phyloP scores from a whole-genome alignment of 2,113 vertebrate species.

The Epinephelus cyanopodus region DNA sequence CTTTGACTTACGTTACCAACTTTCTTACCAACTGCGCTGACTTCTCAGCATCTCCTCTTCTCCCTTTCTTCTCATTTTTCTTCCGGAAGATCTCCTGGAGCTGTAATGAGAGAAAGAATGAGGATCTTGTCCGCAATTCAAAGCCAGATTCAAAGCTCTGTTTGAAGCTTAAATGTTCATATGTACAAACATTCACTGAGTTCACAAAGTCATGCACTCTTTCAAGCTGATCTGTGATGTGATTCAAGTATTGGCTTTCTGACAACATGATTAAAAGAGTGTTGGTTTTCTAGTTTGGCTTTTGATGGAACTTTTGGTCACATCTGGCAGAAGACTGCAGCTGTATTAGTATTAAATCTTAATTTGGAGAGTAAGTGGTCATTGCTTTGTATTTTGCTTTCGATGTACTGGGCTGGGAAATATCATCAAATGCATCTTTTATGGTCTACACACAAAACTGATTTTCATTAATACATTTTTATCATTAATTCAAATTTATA shows the following conservation, averaged over 20 bases:
- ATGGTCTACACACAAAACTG: too few species aligned
- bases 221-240: conserved; percentile 27
- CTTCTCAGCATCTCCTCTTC: conserved; percentile 95
- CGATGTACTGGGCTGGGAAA: neutral
- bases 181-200: conserved; percentile 22
- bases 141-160: conserved; percentile 39
- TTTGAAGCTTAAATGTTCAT: conserved; percentile 32
- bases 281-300: conserved; percentile 29
- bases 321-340: conserved; percentile 1
- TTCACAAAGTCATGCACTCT: conserved; percentile 36
- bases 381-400: neutral
- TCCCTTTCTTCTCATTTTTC: conserved; percentile 97
- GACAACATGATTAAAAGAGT: conserved; percentile 31
- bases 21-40: conserved; percentile 93
- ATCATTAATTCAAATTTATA: neutral
- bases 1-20: neutral
- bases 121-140: conserved; percentile 26
- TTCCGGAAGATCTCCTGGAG: conserved; percentile 98
- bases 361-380: neutral
- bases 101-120: conserved; percentile 76
- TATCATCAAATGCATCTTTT: neutral
- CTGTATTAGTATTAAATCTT: neutral
- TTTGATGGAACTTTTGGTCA: conserved; percentile 12
- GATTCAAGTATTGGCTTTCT: conserved; percentile 16
- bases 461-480: neutral